Evolutionary conservation across 2,888 invertebrate genomes (phyloP).

Genomic region (Epicampocera succincta): DNA sequence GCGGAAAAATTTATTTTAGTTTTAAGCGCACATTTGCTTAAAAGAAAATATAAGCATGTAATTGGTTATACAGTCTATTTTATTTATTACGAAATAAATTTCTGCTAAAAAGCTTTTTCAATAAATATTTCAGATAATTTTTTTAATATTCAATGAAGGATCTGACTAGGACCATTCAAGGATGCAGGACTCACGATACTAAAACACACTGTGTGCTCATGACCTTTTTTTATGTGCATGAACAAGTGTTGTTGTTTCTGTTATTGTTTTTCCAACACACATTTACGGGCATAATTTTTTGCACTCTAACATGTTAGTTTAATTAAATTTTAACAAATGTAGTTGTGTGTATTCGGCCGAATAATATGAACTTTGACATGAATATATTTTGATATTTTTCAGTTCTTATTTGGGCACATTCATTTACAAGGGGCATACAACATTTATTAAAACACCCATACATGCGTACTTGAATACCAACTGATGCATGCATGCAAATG

Average conservation of each 20-base stretch:
- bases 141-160: no score
- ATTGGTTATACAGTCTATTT: conserved; percentile 14
- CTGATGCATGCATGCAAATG: not conserved
- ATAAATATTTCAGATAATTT: no score
- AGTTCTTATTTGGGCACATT: not conserved
- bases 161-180: no score
- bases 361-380: conserved; percentile 63
- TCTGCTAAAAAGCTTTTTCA: not conserved
- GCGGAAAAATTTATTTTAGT: conserved; percentile 34
- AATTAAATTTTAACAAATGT: conserved; percentile 67
- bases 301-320: conserved; percentile 60
- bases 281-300: conserved; percentile 11
- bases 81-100: not conserved
- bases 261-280: conserved; percentile 4
- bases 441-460: not conserved
- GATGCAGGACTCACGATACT: no score
- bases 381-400: conserved; percentile 44
- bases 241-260: conserved; percentile 22
- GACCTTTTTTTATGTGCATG: conserved; percentile 57
- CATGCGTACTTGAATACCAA: no score
- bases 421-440: no score
- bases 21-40: conserved; percentile 24
- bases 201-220: conserved; percentile 36
- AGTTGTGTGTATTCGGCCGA: conserved; percentile 42
- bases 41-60: conserved; percentile 10